phyloP scores from a whole-genome alignment of 2,797 vertebrate species.

The Molothrus ater region DNA sequence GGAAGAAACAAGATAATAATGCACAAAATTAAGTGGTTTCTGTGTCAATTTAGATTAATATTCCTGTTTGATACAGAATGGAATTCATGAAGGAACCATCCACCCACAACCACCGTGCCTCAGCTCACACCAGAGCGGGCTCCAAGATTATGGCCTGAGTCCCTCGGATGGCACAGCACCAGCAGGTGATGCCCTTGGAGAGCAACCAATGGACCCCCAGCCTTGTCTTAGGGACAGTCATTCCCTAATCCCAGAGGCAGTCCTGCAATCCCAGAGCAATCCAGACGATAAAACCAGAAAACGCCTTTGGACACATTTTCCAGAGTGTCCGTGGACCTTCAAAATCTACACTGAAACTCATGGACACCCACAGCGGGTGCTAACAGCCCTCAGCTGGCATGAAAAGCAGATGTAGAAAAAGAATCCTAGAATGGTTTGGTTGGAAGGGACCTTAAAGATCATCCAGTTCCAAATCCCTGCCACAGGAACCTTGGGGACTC shows the following conservation, averaged over 20 bases:
- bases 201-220: background rate
- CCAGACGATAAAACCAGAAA: background rate
- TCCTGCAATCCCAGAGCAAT: background rate
- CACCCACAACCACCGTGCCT: fast-evolving
- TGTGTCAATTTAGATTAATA: background rate
- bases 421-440: background rate
- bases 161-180: background rate
- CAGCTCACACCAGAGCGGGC: background rate
- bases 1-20: fast-evolving
- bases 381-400: background rate
- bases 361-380: background rate
- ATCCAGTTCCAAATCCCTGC: background rate
- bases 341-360: background rate
- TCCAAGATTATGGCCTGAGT: fast-evolving
- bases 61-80: background rate
- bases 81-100: background rate
- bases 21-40: background rate
- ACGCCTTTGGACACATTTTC: background rate
- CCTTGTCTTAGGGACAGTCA: fast-evolving
- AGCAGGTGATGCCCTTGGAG: background rate
- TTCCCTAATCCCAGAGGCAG: no score
- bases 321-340: background rate
- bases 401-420: background rate
- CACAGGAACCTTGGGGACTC: background rate
- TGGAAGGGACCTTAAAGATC: background rate